A percentile compares a stretch with the other conserved stretches of the same genome.
phyloP scores from a whole-genome alignment of 2,797 vertebrate species.

The Pipistrellus kuhlii region DNA sequence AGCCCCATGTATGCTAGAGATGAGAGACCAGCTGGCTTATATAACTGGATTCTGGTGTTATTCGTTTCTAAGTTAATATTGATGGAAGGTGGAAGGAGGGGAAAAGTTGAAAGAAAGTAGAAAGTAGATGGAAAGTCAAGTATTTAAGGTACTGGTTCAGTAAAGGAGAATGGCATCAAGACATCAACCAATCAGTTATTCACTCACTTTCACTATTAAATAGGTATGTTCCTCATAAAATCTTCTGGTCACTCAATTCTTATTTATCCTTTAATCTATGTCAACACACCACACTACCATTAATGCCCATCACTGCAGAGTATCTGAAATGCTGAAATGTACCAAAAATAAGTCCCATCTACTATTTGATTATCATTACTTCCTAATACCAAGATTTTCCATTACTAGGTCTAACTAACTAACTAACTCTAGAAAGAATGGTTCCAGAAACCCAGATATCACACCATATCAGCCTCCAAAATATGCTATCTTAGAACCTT shows the following conservation, averaged over 20 bases:
- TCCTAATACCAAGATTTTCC: not conserved
- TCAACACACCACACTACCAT: conserved; percentile 47
- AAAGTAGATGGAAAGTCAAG: conserved; percentile 63
- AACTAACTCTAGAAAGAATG: conserved; percentile 44
- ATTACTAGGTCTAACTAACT: conserved; percentile 34
- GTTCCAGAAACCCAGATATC: conserved; percentile 58
- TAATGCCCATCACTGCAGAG: not conserved
- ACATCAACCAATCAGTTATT: conserved; percentile 67
- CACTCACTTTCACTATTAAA: conserved; percentile 63
- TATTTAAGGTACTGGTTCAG: conserved; percentile 70
- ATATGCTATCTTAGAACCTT: conserved; percentile 38
- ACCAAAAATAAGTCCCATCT: conserved; percentile 27
- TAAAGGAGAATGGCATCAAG: conserved; percentile 64
- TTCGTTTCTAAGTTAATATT: conserved; percentile 64
- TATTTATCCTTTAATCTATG: conserved; percentile 49
- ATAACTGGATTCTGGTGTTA: conserved; percentile 61
- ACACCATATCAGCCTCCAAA: conserved; percentile 9
- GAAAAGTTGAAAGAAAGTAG: conserved; percentile 58
- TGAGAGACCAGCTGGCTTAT: conserved; percentile 65
- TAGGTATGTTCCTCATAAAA: conserved; percentile 38
- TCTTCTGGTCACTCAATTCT: conserved; percentile 57
- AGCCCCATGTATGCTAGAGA: conserved; percentile 54
- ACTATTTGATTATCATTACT: conserved; percentile 1
- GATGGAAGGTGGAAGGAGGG: conserved; percentile 58
- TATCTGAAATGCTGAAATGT: conserved; percentile 25